Evolutionary conservation across 2,797 vertebrate species (phyloP).

Genomic region (Florisuga fusca): DNA sequence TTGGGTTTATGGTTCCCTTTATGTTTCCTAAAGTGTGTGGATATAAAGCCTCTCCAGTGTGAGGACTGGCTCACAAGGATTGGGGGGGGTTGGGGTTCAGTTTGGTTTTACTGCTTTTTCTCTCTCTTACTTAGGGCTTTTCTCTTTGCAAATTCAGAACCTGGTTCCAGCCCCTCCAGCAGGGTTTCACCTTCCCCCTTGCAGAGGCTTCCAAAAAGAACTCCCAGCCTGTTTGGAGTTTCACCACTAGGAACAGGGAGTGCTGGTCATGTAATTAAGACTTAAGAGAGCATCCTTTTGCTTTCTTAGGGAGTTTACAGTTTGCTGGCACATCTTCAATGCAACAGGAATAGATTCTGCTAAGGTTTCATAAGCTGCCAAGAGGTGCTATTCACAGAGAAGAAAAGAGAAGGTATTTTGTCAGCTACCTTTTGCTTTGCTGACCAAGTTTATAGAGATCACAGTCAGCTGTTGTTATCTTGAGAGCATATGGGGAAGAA

Average conservation of each 20-base stretch:
- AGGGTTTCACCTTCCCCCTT: neutral
- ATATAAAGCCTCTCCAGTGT: constrained; percentile 61
- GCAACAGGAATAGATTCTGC: neutral
- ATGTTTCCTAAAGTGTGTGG: constrained; percentile 71
- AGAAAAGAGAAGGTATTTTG: neutral
- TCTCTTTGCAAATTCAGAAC: constrained; percentile 48
- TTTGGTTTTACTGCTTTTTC: neutral
- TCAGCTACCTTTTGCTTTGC: neutral
- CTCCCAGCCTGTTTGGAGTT: constrained; percentile 23
- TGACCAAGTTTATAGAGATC: neutral
- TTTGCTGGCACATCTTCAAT: neutral
- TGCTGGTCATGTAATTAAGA: constrained; percentile 66
- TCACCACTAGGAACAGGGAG: neutral
- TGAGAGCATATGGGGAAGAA: neutral
- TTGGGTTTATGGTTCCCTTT: constrained; percentile 80
- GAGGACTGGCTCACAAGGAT: constrained; percentile 71
- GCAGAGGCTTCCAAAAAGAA: neutral
- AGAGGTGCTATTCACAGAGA: neutral
- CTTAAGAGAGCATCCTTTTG: constrained; percentile 46
- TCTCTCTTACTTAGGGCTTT: constrained; percentile 27
- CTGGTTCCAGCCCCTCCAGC: neutral
- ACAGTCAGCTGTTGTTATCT: neutral
- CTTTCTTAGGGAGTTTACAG: neutral
- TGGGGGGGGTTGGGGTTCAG: neutral
- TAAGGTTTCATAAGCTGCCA: constrained; percentile 1